phyloP scores from a whole-genome alignment of 2,113 vertebrate species.

The Pristiophorus japonicus region DNA sequence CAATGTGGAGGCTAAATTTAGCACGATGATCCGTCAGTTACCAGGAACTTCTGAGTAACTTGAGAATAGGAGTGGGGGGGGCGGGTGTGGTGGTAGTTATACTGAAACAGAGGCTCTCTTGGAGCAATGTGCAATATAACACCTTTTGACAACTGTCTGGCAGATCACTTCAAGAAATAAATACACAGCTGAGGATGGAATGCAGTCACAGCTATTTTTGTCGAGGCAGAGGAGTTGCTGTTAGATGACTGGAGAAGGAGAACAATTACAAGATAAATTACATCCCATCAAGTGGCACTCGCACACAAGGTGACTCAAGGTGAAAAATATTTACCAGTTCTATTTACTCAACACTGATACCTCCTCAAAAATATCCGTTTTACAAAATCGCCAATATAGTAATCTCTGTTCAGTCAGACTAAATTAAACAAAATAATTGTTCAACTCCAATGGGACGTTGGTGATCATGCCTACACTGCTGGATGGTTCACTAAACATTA shows the following conservation, averaged over 20 bases:
- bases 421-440: background rate
- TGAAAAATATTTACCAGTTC: background rate
- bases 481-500: background rate
- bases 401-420: background rate
- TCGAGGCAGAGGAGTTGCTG: background rate
- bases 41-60: conserved; percentile 3
- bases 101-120: background rate
- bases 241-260: background rate
- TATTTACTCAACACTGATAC: background rate
- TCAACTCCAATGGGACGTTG: background rate
- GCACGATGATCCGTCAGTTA: background rate
- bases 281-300: background rate
- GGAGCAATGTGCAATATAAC: conserved; percentile 30
- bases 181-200: conserved; percentile 29
- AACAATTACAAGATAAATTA: conserved; percentile 31
- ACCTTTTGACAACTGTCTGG: conserved; percentile 15
- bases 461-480: background rate
- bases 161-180: conserved; percentile 32
- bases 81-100: background rate
- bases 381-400: background rate
- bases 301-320: conserved; percentile 26
- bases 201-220: conserved; percentile 30
- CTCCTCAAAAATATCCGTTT: background rate
- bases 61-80: background rate
- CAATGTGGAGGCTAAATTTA: conserved; percentile 22